phyloP scores from a whole-genome alignment of 2,888 invertebrate genomes.

The Prenolepis imparis region DNA sequence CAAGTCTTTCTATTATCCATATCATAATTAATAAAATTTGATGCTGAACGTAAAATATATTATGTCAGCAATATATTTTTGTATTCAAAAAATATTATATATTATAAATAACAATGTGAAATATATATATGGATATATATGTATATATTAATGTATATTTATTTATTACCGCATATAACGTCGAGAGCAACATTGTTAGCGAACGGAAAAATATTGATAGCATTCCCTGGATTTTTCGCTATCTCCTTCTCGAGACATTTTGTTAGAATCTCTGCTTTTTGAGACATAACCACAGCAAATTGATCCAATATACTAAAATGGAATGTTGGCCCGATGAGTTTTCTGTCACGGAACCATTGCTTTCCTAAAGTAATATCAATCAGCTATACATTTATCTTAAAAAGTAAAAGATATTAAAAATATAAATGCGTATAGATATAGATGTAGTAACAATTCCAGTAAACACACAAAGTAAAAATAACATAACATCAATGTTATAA shows the following conservation, averaged over 20 bases:
- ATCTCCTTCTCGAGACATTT: conserved; percentile 75
- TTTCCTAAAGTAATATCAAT: no score
- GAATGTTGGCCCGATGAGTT: conserved; percentile 88
- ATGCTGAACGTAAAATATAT: not conserved
- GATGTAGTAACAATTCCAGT: no score
- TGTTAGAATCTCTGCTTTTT: conserved; percentile 87
- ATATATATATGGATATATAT: not conserved
- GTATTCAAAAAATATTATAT: not conserved
- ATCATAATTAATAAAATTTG: not conserved
- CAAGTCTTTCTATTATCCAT: not conserved
- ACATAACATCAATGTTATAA: no score
- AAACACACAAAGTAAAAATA: no score
- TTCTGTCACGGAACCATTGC: conserved; percentile 87
- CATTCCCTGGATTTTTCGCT: conserved; percentile 65
- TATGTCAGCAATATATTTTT: not conserved
- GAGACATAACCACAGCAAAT: conserved; percentile 86
- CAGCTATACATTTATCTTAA: not conserved
- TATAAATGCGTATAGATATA: not conserved
- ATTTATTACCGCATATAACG: conserved; percentile 86
- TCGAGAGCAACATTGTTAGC: conserved; percentile 87
- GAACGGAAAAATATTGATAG: conserved; percentile 87
- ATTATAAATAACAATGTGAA: not conserved
- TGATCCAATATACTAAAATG: conserved; percentile 87
- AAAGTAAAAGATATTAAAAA: not conserved
- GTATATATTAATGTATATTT: no score